Conservation (phyloP, 2,888 invertebrate genomes). For the Meta bourneti region DNA sequence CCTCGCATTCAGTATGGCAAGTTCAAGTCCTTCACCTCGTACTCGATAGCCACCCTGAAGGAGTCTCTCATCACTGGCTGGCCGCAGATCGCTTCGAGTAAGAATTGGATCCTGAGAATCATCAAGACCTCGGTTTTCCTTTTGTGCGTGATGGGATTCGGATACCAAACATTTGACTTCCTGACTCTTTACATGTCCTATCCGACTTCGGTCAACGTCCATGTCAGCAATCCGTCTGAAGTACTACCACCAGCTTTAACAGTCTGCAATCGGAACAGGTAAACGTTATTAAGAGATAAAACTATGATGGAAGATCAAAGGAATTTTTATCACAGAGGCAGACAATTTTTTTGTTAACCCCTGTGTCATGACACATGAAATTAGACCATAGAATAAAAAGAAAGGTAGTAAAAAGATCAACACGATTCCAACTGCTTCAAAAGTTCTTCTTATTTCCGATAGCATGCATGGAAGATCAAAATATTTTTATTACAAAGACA, state of each 20-base stretch:
- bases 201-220: constrained; percentile 63
- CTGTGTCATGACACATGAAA: not conserved
- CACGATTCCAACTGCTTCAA: not conserved
- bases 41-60: constrained; percentile 3
- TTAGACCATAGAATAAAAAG: not conserved
- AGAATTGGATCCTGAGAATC: constrained; percentile 25
- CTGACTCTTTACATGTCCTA: constrained; percentile 49
- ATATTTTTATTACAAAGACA: no score
- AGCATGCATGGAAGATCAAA: not conserved
- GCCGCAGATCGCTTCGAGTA: constrained; percentile 52
- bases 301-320: not conserved
- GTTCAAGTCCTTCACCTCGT: constrained; percentile 27
- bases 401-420: not conserved
- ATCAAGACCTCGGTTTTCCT: constrained; percentile 47
- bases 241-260: constrained; percentile 49
- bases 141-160: constrained; percentile 48
- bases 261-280: constrained; percentile 68
- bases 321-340: not conserved
- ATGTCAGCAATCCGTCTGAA: constrained; percentile 45
- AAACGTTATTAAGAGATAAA: not conserved
- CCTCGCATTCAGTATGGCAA: not conserved
- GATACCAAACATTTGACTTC: constrained; percentile 58
- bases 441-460: not conserved
- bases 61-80: constrained; percentile 59
- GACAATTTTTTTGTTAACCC: not conserved